Evolutionary conservation across 2,113 vertebrate species (phyloP).

Genomic region (Buteo buteo): DNA sequence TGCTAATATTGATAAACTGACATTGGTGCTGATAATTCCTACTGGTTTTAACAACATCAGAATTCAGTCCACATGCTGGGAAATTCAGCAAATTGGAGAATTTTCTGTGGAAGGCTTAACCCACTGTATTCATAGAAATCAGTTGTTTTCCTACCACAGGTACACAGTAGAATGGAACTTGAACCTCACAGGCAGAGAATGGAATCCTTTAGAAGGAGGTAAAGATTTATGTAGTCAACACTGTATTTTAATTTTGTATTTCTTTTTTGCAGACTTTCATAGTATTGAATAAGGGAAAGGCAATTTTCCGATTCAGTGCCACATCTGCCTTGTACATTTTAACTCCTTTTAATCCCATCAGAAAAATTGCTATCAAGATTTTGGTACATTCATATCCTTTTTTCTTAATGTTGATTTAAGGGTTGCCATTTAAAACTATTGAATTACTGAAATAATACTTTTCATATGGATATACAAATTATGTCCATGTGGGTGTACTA

Average conservation of each 20-base stretch:
- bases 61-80: background rate
- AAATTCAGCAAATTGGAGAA: background rate
- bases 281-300: slow-evolving; percentile 94
- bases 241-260: slow-evolving; percentile 13
- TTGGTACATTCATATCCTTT: slow-evolving; percentile 99
- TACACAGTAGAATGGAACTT: background rate
- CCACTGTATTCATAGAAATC: background rate
- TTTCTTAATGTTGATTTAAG: background rate
- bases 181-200: background rate
- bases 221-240: background rate
- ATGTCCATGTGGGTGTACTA: background rate
- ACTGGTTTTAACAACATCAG: background rate
- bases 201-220: background rate
- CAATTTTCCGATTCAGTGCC: slow-evolving; percentile 96
- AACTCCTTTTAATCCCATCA: slow-evolving; percentile 91
- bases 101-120: background rate
- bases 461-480: background rate
- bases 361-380: slow-evolving; percentile 95
- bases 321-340: slow-evolving; percentile 94
- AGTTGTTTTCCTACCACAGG: background rate
- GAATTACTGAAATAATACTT: background rate
- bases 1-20: background rate
- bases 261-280: slow-evolving; percentile 90
- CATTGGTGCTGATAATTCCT: background rate
- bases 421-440: background rate